Evolutionary conservation across 2,888 invertebrate species (phyloP).

Genomic region (Erebia epiphron): DNA sequence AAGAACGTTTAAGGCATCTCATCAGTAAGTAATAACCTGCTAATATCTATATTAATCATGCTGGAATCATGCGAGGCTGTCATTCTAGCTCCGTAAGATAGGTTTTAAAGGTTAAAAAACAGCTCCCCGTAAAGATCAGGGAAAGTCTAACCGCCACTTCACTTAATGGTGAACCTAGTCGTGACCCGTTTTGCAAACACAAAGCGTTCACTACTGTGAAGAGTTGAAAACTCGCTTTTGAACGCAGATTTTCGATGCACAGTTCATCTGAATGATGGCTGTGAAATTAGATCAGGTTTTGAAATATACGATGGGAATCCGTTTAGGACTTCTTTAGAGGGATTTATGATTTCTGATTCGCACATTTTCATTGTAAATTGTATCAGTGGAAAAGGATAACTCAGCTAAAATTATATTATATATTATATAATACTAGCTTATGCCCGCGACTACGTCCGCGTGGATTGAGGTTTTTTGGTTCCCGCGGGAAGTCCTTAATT

Average conservation of each 20-base stretch:
- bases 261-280: constrained; percentile 30
- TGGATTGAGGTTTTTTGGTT: too few species aligned
- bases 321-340: not conserved
- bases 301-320: constrained; percentile 13
- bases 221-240: constrained; percentile 31
- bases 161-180: constrained; percentile 19
- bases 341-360: not conserved
- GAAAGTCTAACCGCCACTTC: not conserved
- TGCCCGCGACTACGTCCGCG: too few species aligned
- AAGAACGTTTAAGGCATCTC: too few species aligned
- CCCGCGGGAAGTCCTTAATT: too few species aligned
- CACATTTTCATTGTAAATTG: not conserved
- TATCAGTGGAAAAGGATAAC: not conserved
- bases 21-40: too few species aligned
- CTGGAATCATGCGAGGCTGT: too few species aligned
- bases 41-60: too few species aligned
- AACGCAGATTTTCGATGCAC: constrained; percentile 30
- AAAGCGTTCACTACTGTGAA: constrained; percentile 32
- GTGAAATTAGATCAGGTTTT: constrained; percentile 33
- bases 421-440: too few species aligned
- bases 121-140: too few species aligned
- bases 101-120: too few species aligned
- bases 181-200: constrained; percentile 39
- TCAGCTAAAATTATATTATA: too few species aligned
- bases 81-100: too few species aligned